A percentile compares a stretch with the other conserved stretches of the same genome.
Conservation (phyloP, 2,888 invertebrate genomes). For the Ganaspis brasiliensis region DNA sequence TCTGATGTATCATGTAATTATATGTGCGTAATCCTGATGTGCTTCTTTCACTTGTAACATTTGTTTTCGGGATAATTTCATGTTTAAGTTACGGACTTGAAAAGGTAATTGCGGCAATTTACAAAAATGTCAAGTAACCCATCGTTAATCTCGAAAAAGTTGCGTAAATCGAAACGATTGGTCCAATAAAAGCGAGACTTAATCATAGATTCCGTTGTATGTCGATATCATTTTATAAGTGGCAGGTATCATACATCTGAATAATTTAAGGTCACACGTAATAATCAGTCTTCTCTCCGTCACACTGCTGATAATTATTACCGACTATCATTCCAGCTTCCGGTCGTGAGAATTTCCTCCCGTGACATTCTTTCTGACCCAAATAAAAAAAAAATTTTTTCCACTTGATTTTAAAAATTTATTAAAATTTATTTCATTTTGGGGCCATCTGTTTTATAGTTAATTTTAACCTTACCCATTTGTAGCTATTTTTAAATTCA, state of each 20-base stretch:
- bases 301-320: constrained; percentile 33
- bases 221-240: constrained; percentile 12
- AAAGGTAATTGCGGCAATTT: constrained; percentile 35
- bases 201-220: constrained; percentile 36
- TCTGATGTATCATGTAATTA: constrained; percentile 33
- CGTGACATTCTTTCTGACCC: neutral
- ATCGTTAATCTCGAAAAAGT: constrained; percentile 12
- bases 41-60: constrained; percentile 38
- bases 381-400: too few relatives aligned
- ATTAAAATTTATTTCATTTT: too few relatives aligned
- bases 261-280: constrained; percentile 38
- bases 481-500: too few relatives aligned
- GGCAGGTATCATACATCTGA: constrained; percentile 27
- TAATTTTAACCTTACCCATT: too few relatives aligned
- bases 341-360: neutral
- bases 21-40: constrained; percentile 10
- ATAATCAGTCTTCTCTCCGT: constrained; percentile 27
- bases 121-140: constrained; percentile 34
- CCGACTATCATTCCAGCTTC: constrained; percentile 22
- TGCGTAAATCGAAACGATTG: constrained; percentile 3
- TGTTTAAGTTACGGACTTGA: constrained; percentile 36
- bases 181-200: constrained; percentile 22
- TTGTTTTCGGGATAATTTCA: constrained; percentile 39
- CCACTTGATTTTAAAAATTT: too few relatives aligned
- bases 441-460: too few relatives aligned